phyloP scores from a whole-genome alignment of 1,140 invertebrate species.

The Sarcophaga peregrina region DNA sequence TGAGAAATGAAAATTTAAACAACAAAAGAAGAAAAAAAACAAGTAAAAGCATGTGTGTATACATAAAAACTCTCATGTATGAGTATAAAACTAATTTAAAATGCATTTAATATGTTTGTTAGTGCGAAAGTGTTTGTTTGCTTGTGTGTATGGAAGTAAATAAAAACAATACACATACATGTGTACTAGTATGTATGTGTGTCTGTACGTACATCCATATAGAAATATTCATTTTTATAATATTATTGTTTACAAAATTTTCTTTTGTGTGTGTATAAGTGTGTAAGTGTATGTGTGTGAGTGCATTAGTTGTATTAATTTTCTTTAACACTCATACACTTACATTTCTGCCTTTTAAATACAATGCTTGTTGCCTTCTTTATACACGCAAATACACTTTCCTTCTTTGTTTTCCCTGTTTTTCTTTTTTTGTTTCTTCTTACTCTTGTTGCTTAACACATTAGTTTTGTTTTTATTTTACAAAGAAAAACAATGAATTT shows the following conservation, averaged over 20 bases:
- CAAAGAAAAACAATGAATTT: neutral
- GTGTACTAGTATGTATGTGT: neutral
- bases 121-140: neutral
- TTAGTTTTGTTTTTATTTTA: neutral
- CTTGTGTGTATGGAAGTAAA: neutral
- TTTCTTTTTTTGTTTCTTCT: neutral
- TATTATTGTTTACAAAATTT: too few relatives aligned
- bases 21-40: too few relatives aligned
- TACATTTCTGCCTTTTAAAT: neutral
- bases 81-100: constrained; percentile 4
- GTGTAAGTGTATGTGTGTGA: neutral
- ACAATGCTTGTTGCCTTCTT: neutral
- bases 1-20: neutral
- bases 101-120: neutral
- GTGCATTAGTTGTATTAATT: constrained; percentile 6
- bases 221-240: too few relatives aligned
- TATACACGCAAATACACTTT: neutral
- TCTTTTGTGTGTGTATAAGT: neutral
- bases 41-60: neutral
- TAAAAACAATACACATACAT: neutral
- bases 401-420: neutral
- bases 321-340: neutral
- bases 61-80: neutral
- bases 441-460: too few relatives aligned
- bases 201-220: too few relatives aligned